Conservation (phyloP, 2,888 invertebrate species). For the Drymonia ruficornis region DNA sequence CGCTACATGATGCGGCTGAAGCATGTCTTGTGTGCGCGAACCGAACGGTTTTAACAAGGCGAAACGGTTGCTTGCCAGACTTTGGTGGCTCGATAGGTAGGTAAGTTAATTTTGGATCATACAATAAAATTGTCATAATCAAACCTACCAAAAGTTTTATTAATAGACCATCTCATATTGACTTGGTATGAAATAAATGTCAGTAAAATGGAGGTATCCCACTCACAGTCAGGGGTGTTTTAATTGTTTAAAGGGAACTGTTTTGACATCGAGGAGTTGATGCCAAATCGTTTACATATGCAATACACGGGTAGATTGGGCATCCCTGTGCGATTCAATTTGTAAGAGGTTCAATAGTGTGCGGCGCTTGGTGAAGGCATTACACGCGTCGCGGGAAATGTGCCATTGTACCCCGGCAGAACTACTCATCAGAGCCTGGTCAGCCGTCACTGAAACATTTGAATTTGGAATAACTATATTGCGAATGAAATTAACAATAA, state of each 20-base stretch:
- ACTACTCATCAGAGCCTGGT: neutral
- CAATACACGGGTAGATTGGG: neutral
- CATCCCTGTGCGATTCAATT: constrained; percentile 9
- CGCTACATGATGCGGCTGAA: neutral
- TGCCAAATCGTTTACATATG: neutral
- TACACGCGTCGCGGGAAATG: neutral
- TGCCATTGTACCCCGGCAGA: neutral
- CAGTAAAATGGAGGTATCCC: too few relatives aligned
- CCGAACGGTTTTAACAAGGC: constrained; percentile 33
- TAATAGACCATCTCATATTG: too few relatives aligned
- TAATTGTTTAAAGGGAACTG: too few relatives aligned
- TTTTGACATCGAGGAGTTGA: too few relatives aligned
- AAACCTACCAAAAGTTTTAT: too few relatives aligned
- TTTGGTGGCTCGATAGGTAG: neutral
- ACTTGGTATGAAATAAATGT: too few relatives aligned
- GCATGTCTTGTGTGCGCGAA: constrained; percentile 19
- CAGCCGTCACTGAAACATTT: neutral
- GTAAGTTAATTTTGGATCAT: too few relatives aligned
- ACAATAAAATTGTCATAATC: too few relatives aligned
- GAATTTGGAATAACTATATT: neutral
- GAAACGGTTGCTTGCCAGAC: neutral
- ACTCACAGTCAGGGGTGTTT: too few relatives aligned
- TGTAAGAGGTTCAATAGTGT: constrained; percentile 23
- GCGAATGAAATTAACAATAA: too few relatives aligned
- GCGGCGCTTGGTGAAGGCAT: constrained; percentile 3